phyloP scores from a whole-genome alignment of 2,797 vertebrate genomes.

The Eupleurogrammus muticus region DNA sequence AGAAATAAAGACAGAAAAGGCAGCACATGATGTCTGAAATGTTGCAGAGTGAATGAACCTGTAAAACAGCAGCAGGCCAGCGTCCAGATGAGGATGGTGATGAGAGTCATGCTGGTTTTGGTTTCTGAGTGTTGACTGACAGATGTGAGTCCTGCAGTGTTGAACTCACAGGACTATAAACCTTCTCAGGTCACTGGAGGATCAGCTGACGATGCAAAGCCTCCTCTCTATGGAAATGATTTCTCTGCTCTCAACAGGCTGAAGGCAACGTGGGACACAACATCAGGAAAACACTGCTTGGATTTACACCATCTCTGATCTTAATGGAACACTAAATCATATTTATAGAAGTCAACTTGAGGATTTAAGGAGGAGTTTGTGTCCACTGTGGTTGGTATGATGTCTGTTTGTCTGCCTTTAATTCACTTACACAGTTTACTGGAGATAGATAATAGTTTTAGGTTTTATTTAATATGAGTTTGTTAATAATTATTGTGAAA shows the following conservation, averaged over 20 bases:
- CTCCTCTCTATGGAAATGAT: constrained; percentile 58
- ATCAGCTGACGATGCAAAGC: constrained; percentile 68
- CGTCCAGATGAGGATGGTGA: constrained; percentile 63
- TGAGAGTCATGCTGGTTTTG: constrained; percentile 60
- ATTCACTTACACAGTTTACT: neutral
- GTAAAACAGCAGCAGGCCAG: constrained; percentile 65
- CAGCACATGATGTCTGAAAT: constrained; percentile 34
- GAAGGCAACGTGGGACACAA: constrained; percentile 7
- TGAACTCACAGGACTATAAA: constrained; percentile 62
- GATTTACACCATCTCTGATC: constrained; percentile 13
- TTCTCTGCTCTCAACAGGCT: constrained; percentile 22
- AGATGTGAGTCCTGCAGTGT: constrained; percentile 57
- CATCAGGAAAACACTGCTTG: neutral
- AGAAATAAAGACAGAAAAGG: constrained; percentile 32
- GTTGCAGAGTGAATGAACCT: constrained; percentile 46
- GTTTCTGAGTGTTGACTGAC: constrained; percentile 53
- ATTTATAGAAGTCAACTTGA: neutral
- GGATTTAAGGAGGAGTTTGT: neutral
- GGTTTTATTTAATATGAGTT: too few species aligned
- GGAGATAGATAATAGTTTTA: too few species aligned
- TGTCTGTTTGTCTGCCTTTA: neutral
- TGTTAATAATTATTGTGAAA: too few species aligned
- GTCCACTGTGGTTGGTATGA: constrained; percentile 6
- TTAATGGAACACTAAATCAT: neutral
- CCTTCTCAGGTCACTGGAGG: constrained; percentile 52